Evolutionary conservation across 2,888 invertebrate genomes (phyloP).

Genomic region (Cactoblastis cactorum): DNA sequence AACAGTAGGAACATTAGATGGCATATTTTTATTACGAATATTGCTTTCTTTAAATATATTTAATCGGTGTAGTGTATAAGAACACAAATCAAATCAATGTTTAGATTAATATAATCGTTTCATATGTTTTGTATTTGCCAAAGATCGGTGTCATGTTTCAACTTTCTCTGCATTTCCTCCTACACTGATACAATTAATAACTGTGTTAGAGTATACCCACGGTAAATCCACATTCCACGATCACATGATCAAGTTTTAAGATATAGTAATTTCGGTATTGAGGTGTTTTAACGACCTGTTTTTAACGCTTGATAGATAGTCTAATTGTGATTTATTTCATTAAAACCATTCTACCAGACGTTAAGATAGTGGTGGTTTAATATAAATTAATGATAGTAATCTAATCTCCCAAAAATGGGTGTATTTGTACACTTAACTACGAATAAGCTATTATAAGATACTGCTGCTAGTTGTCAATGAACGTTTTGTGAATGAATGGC

Average conservation of each 20-base stretch:
- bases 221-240: conserved; percentile 7
- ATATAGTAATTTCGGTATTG: conserved; percentile 17
- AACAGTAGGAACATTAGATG: no score
- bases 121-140: conserved; percentile 4
- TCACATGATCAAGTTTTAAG: conserved; percentile 11
- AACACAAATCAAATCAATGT: background rate
- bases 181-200: conserved; percentile 10
- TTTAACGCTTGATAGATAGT: conserved; percentile 14
- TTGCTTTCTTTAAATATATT: no score
- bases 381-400: conserved; percentile 22
- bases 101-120: background rate
- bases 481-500: conserved; percentile 42
- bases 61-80: no score
- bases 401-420: conserved; percentile 23
- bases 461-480: conserved; percentile 42
- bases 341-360: conserved; percentile 1
- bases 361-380: conserved; percentile 17
- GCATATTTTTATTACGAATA: no score
- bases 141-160: background rate
- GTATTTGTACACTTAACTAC: conserved; percentile 1
- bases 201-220: conserved; percentile 11
- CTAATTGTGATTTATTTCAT: conserved; percentile 17
- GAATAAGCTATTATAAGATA: conserved; percentile 33
- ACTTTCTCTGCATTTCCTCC: conserved; percentile 6
- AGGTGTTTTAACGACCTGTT: conserved; percentile 17